phyloP scores from a whole-genome alignment of 2,113 vertebrate genomes.

The Morone chrysops region DNA sequence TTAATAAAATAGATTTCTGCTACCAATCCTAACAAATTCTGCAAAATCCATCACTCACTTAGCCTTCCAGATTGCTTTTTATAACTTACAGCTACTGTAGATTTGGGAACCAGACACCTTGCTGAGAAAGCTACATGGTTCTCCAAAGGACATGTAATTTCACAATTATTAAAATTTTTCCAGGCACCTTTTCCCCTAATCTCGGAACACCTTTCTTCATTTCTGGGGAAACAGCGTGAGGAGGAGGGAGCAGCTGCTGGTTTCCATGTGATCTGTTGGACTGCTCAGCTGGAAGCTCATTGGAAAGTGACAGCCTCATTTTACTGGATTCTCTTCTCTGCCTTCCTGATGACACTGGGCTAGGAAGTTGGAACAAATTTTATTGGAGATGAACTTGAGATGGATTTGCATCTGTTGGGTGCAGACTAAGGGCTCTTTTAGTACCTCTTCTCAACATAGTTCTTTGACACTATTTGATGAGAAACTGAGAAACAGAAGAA shows the following conservation, averaged over 20 bases:
- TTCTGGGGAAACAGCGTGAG: slow-evolving; percentile 30
- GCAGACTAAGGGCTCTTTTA: background rate
- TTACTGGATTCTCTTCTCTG: slow-evolving; percentile 18
- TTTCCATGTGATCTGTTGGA: slow-evolving; percentile 42
- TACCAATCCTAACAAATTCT: background rate
- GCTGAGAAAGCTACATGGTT: slow-evolving; percentile 16
- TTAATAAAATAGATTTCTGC: background rate
- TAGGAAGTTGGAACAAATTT: background rate
- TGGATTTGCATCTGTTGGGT: background rate
- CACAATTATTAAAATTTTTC: slow-evolving; percentile 49
- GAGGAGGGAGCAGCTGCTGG: slow-evolving; percentile 51
- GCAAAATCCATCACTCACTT: slow-evolving; percentile 6
- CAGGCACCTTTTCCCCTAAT: slow-evolving; percentile 17
- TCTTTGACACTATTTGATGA: background rate
- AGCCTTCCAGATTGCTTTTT: slow-evolving; percentile 1
- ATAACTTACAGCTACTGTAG: slow-evolving; percentile 7
- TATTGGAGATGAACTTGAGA: background rate
- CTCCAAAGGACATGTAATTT: slow-evolving; percentile 34
- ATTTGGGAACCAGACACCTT: background rate
- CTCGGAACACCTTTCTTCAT: slow-evolving; percentile 33
- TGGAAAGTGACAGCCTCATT: slow-evolving; percentile 22
- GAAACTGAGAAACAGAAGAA: background rate
- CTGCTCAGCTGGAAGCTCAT: slow-evolving; percentile 19
- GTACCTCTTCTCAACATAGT: background rate
- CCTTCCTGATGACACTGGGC: background rate